These are phyloP conservation scores for Felis catus DNA, from an alignment of 2,113 vertebrate genomes.

Conservation along the genomic window F.catus_Fca126_mat1.0 CM031423.1:1658001-1658500, in stretches of 20 bases:
- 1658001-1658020: accelerated
- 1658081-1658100: accelerated
- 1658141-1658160: background rate
- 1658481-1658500: accelerated
- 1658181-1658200: background rate
- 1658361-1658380: background rate
- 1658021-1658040: background rate
- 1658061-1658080: background rate
- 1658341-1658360: accelerated
- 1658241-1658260: background rate
- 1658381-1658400: accelerated
- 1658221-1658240: background rate
- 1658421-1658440: too few relatives aligned
- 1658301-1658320: background rate
- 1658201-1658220: too few relatives aligned
- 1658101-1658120: background rate
- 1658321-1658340: background rate
- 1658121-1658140: accelerated
- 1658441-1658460: background rate
- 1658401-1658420: background rate
- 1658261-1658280: background rate
- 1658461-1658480: background rate
- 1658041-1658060: background rate
- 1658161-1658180: accelerated
- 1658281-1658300: background rate